These are phyloP conservation scores for Centropus bengalensis DNA, from an alignment of 2,113 vertebrate genomes.

Conservation along the genomic window DNA sequence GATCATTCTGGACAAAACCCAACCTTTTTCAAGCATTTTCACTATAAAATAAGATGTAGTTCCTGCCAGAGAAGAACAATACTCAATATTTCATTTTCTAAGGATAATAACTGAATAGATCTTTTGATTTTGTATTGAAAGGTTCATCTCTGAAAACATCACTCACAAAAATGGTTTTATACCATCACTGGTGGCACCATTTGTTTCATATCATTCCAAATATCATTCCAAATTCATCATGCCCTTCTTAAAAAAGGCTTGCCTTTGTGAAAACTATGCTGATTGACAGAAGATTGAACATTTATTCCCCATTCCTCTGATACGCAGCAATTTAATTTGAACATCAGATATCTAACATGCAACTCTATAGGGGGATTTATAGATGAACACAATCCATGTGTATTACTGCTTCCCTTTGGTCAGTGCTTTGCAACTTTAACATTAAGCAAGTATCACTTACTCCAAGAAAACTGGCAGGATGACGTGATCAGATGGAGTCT, in stretches of 20 bases:
- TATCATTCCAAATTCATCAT: neutral
- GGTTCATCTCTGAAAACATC: neutral
- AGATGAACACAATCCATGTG: accelerated
- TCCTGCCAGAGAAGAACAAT: neutral
- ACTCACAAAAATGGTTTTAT: neutral
- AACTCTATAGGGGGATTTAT: neutral
- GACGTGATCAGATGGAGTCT: neutral
- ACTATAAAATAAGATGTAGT: neutral
- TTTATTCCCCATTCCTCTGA: neutral
- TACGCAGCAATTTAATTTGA: neutral
- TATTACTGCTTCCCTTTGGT: neutral
- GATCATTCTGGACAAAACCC: neutral
- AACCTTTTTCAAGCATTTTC: neutral
- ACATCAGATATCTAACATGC: neutral
- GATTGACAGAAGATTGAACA: neutral
- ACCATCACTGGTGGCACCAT: neutral
- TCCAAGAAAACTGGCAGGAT: neutral
- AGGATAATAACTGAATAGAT: neutral
- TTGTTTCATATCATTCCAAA: neutral
- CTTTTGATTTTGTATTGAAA: neutral
- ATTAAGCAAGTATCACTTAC: neutral
- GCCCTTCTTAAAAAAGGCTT: neutral
- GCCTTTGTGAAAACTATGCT: neutral
- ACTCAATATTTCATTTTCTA: neutral
- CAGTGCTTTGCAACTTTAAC: neutral